Evolutionary conservation across 2,797 vertebrate species (phyloP).

Genomic region (Enteromius unitaeniatus): DNA sequence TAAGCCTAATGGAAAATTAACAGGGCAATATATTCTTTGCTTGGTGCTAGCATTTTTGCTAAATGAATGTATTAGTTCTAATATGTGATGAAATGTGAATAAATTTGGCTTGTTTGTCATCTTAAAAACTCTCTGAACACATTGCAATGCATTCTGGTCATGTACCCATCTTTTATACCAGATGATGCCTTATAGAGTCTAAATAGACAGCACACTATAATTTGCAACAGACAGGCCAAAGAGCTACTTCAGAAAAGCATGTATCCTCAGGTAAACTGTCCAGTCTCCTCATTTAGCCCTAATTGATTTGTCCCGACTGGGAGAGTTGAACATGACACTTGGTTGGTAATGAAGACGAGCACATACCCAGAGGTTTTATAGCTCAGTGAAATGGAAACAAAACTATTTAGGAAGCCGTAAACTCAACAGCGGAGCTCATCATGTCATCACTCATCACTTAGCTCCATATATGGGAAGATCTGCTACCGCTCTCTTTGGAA

Average conservation of each 20-base stretch:
- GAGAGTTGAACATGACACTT: constrained; percentile 47
- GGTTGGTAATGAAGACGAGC: constrained; percentile 62
- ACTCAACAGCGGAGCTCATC: constrained; percentile 37
- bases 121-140: not conserved
- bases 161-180: not conserved
- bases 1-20: not conserved
- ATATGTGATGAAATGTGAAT: not conserved
- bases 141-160: not conserved
- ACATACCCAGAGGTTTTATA: constrained; percentile 77
- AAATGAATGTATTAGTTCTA: not conserved
- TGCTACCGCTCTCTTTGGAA: constrained; percentile 69
- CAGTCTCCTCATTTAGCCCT: constrained; percentile 37
- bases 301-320: constrained; percentile 47
- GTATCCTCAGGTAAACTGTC: constrained; percentile 53
- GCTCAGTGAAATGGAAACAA: constrained; percentile 75
- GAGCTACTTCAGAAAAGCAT: constrained; percentile 12
- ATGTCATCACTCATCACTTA: constrained; percentile 51
- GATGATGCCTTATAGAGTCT: not conserved
- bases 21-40: not conserved
- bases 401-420: constrained; percentile 46
- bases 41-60: not conserved
- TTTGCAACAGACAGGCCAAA: constrained; percentile 7
- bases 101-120: not conserved
- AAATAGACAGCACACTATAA: not conserved
- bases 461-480: constrained; percentile 77